Evolutionary conservation across 1,140 invertebrate genomes (phyloP).

Genomic region (Cyclargus thomasi): DNA sequence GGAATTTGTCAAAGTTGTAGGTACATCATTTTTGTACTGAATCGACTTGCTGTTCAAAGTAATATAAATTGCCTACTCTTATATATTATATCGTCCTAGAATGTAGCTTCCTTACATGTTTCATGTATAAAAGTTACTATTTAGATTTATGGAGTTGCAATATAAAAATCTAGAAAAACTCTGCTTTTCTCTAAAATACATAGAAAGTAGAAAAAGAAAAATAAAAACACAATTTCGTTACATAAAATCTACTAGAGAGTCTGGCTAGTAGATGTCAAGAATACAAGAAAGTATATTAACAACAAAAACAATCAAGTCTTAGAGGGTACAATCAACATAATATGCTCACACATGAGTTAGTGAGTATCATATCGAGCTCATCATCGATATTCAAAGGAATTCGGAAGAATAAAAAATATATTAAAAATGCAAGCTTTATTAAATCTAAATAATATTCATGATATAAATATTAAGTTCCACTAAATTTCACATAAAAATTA

Average conservation of each 20-base stretch:
- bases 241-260: background rate
- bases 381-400: slow-evolving; percentile 46
- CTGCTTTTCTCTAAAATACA: background rate
- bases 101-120: too few species aligned
- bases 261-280: background rate
- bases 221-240: background rate
- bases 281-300: background rate
- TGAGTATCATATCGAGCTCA: slow-evolving; percentile 52
- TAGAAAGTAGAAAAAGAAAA: background rate
- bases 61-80: too few species aligned
- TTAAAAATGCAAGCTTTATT: slow-evolving; percentile 70
- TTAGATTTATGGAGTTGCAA: too few species aligned
- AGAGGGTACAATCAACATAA: background rate
- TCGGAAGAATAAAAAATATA: slow-evolving; percentile 50
- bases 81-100: too few species aligned
- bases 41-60: too few species aligned
- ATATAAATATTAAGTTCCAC: slow-evolving; percentile 51
- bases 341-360: slow-evolving; percentile 36
- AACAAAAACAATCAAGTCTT: background rate
- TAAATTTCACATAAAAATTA: slow-evolving; percentile 54
- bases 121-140: too few species aligned
- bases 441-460: slow-evolving; percentile 63
- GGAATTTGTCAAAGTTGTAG: too few species aligned
- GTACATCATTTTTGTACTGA: too few species aligned
- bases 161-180: too few species aligned